Evolutionary conservation across 1,140 invertebrate species (phyloP), one percentile per base, ranked within the genome.

Genomic region (Nomia melanderi): DNA sequence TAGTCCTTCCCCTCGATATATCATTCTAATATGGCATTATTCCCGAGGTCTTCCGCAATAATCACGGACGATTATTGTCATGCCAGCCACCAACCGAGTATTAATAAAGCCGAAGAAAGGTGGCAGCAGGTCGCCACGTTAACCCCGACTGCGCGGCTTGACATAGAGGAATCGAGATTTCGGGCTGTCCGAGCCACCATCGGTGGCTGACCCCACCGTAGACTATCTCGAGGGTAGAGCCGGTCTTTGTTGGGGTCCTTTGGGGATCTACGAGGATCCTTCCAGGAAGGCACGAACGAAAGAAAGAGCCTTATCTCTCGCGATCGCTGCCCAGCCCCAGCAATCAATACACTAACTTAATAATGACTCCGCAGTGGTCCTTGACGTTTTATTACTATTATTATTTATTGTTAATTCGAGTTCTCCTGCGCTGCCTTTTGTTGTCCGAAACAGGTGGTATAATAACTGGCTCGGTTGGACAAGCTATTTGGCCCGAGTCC

Each of bases 31-130:
- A 67, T 76, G 57, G 57, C 76, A 78, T 82, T 83, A 82, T 83
- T 83, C 77, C 65, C 39, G 66, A 36, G 69, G 59, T 74, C 76
- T 78, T 83, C 62, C 71, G 36, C 66, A 56, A 67, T 84, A 84
- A 84, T 84, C 81, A 84, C 66, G 39, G 33, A 14, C 81, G 81
- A 79, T 84, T 84, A 82, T 84, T 84, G 81, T 84, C 82, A 71
- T 70, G 76, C 75, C 64, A 76, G 79, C 81, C 82, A 87, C 86
- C 86, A 82, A 88, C 87, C 82, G 87, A 64, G 85, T 86, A 87
- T 88, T 88, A 88, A 88, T 88, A 88, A 88, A 84, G 76, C 82
- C 78, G 80, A 82, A 86, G 85, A 86, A 86, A 88, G 85, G 85
- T 82, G 81, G 75, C 79, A 77, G 82, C 85, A 77, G 77, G 75